Base-by-base conservation (phyloP, 2,797 vertebrate species). In the Diplodus puntazzo region DNA sequence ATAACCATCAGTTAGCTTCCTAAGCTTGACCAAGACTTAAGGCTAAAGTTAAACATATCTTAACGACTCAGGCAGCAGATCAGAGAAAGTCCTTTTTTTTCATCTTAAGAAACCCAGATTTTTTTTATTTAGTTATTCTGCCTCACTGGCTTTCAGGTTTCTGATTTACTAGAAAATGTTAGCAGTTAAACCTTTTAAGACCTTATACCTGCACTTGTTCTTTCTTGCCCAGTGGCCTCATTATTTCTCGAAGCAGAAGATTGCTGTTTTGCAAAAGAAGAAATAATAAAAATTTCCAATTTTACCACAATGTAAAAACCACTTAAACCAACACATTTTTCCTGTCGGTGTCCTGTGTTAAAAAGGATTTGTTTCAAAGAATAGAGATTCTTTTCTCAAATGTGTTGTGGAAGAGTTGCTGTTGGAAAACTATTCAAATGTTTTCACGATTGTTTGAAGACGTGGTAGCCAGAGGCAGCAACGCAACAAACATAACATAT, bases 391-490 rank as follows among this genome's bases (percentile, higher is more conserved):
- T 53, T 20, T 62, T 27, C 59, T 57, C 27, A 34, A 72, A 72
- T 55, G 21, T 48, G 3, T 48, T 72, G 39, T 60, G 50, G 13
- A 62, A 61, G 52, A 70, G 45, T 49, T 74, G 8, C 21, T 48
- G 12, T 21, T 45, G 59, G 27, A 76, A 63, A 72, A 69, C 53
- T 60, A 49, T 45, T n/a, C 11, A 27, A 64, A 64, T 63, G 62
- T 49, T 63, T 61, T 59, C 10, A 21, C 8, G 20, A 1, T 34
- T 27, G 30, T 45, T 75, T 20, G 23, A 25, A 58, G 52, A 50
- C 10, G 1, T 53, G 46, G 11, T 9, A 52, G 39, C 52, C 48
- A 55, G 64, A 73, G 25, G 52, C 46, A 34, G 17, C 17, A 49
- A 46, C 58, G 43, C 53, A 53, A 30, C n/a, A 30, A 57, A 45